phyloP scores from a whole-genome alignment of 2,113 vertebrate genomes.

The Vombatus ursinus region DNA sequence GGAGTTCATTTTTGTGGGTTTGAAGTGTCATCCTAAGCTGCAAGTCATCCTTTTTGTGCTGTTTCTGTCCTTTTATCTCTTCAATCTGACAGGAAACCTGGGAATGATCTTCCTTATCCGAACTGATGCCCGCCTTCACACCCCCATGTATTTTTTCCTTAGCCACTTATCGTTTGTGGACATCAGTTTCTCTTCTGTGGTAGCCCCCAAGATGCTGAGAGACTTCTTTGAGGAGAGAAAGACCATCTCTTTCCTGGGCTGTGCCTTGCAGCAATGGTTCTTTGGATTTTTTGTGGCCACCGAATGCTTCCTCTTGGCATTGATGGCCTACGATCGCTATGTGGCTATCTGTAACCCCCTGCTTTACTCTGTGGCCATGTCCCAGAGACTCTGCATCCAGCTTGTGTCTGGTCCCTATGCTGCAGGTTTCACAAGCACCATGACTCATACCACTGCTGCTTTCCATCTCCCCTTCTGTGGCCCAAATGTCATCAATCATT shows the following conservation, averaged over 20 bases:
- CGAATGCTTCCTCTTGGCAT: conserved; percentile 48
- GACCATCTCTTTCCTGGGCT: conserved; percentile 49
- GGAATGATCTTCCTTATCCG: conserved; percentile 21
- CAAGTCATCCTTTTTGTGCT: conserved; percentile 45
- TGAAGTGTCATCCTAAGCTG: background rate
- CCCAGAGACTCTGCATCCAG: conserved; percentile 44
- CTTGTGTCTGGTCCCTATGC: conserved; percentile 52
- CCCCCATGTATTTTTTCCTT: conserved; percentile 63
- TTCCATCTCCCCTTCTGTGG: conserved; percentile 65
- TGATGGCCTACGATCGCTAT: conserved; percentile 54
- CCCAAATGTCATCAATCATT: conserved; percentile 57
- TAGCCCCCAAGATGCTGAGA: conserved; percentile 48
- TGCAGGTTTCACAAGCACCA: conserved; percentile 46
- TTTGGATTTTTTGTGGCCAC: conserved; percentile 48
- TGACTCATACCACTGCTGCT: conserved; percentile 7
- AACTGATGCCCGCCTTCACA: conserved; percentile 9
- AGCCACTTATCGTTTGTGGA: conserved; percentile 58
- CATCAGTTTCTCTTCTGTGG: conserved; percentile 33
- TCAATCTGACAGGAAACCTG: conserved; percentile 42
- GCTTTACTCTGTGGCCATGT: conserved; percentile 47
- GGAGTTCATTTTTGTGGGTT: conserved; percentile 50
- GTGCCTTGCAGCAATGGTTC: conserved; percentile 60
- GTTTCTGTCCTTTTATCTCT: conserved; percentile 41
- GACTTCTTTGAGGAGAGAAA: conserved; percentile 42
- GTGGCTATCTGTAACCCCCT: conserved; percentile 67